These are phyloP conservation scores for Centrocercus urophasianus DNA, from an alignment of 2,113 vertebrate genomes.

Conservation along the genomic window DNA sequence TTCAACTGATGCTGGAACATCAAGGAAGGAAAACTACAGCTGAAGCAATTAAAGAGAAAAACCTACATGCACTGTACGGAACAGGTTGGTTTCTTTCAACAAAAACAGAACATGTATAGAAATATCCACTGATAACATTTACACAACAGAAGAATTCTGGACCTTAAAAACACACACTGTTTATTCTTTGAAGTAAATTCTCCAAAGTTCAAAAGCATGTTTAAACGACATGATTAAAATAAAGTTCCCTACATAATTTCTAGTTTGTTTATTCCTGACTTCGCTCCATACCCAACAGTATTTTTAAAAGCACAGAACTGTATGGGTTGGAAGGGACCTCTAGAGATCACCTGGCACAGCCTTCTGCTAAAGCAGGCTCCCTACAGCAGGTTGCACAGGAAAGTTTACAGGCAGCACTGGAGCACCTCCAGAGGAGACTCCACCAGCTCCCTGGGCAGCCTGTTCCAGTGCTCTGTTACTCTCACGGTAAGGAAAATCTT, in stretches of 20 bases:
- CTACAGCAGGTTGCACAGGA: not conserved
- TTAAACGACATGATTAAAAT: not conserved
- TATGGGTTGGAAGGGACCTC: not conserved
- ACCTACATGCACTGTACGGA: not conserved
- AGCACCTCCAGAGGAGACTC: not conserved
- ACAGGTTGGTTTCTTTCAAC: not conserved
- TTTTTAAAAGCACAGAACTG: not conserved
- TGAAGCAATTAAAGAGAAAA: not conserved
- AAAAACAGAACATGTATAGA: not conserved
- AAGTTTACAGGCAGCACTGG: not conserved
- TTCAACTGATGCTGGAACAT: constrained; percentile 31
- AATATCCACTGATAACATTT: not conserved
- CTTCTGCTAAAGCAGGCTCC: not conserved
- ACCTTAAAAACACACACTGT: not conserved
- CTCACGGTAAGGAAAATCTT: not conserved
- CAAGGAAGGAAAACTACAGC: not conserved
- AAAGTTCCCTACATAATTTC: not conserved
- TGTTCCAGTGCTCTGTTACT: too few species aligned
- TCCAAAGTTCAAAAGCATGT: not conserved
- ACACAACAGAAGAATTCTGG: not conserved
- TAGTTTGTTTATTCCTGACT: not conserved
- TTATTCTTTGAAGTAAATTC: not conserved
- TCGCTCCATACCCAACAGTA: not conserved
- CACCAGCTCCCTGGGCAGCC: too few species aligned
- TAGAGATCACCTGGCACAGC: not conserved